A percentile compares a stretch with the other conserved stretches of the same genome.
Evolutionary conservation across 2,888 invertebrate genomes (phyloP).

Genomic region (Empis stercorea): DNA sequence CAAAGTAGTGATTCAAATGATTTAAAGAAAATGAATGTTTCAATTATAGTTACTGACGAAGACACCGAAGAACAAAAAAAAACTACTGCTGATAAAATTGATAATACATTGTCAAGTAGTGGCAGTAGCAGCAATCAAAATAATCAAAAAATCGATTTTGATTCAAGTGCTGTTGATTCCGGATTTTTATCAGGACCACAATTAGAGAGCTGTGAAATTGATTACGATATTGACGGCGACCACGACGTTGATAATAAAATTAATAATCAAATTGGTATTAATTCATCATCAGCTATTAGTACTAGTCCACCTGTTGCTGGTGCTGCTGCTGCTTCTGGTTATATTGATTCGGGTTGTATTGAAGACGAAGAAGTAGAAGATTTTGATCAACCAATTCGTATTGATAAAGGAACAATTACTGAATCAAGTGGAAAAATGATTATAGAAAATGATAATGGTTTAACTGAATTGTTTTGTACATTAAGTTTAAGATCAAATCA

Average conservation of each 20-base stretch:
- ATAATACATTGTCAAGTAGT: neutral
- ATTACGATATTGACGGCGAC: constrained; percentile 7
- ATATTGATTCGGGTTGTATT: constrained; percentile 22
- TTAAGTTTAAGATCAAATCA: constrained; percentile 37
- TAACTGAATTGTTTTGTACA: constrained; percentile 49
- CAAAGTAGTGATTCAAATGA: no score
- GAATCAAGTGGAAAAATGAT: constrained; percentile 34
- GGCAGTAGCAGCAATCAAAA: constrained; percentile 7
- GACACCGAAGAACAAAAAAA: no score
- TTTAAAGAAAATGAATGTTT: no score
- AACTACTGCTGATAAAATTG: no score
- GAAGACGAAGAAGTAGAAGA: constrained; percentile 19
- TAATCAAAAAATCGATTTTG: constrained; percentile 4
- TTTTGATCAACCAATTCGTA: constrained; percentile 10
- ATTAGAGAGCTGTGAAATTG: constrained; percentile 16
- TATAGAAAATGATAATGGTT: constrained; percentile 47
- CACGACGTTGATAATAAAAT: constrained; percentile 15
- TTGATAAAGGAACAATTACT: constrained; percentile 4
- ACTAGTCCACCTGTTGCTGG: neutral
- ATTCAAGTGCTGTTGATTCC: constrained; percentile 25
- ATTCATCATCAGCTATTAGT: neutral
- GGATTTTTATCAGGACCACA: constrained; percentile 39
- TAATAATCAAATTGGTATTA: constrained; percentile 10
- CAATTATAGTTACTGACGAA: no score
- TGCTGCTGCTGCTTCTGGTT: neutral